These are phyloP conservation scores for Drosophila equinoxialis DNA, from an alignment of 1,140 invertebrate genomes.

Conservation along the genomic window DNA sequence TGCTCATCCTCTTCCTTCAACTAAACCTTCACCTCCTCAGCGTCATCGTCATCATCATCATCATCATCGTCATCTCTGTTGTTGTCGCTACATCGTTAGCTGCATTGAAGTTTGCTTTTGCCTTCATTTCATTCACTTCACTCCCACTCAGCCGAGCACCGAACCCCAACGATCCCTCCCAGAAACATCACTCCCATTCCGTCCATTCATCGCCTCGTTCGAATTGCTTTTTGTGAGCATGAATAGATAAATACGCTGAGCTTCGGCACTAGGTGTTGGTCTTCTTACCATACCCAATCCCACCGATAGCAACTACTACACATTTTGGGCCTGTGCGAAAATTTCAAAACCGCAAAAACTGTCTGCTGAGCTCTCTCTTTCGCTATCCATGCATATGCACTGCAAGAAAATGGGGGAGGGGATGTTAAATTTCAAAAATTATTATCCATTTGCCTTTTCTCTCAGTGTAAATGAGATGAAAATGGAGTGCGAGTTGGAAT, in stretches of 20 bases:
- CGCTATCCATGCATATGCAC: background rate
- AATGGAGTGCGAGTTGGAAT: constrained; percentile 31
- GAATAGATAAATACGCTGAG: constrained; percentile 76
- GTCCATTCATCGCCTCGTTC: constrained; percentile 24
- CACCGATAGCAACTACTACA: constrained; percentile 15
- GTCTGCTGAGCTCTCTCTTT: constrained; percentile 30
- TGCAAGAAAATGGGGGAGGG: background rate
- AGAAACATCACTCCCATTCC: background rate
- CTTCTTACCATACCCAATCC: background rate
- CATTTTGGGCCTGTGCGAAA: constrained; percentile 48
- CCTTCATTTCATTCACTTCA: constrained; percentile 20
- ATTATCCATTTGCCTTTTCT: constrained; percentile 6
- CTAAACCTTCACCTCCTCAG: constrained; percentile 8
- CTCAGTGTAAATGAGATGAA: constrained; percentile 28
- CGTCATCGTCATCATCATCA: constrained; percentile 24
- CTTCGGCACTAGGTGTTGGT: constrained; percentile 48
- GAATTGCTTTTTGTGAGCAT: constrained; percentile 78
- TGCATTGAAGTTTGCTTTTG: constrained; percentile 69
- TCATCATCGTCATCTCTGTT: constrained; percentile 48
- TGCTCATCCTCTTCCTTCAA: constrained; percentile 43
- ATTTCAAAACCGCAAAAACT: constrained; percentile 74
- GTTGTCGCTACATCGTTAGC: constrained; percentile 75
- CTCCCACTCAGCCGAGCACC: background rate
- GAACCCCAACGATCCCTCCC: background rate
- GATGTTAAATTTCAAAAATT: background rate